Evolutionary conservation across 2,888 invertebrate genomes (phyloP), one percentile per base, ranked within the genome.

Genomic region (Escarpia spicata): DNA sequence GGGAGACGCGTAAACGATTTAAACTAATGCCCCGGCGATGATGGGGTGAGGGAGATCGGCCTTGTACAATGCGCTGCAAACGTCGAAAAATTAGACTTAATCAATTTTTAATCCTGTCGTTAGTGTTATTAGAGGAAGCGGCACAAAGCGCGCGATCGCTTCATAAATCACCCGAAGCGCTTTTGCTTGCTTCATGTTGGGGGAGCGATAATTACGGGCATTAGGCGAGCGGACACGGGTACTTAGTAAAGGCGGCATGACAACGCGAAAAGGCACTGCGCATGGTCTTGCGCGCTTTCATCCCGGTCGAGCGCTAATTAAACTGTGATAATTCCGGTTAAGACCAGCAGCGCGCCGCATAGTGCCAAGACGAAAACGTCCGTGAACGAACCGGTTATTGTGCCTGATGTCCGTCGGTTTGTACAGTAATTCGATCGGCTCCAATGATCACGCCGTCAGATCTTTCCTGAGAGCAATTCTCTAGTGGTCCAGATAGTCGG

Each of bases 21-120:
- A 75, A 75, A 75, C 75, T 75, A 75, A 75, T 75, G 75, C 19
- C 75, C 75, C 75, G 75, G 26, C 75, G 75, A 75, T 75, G 75
- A 75, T 75, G 75, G 75, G 75, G 6, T 26, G 75, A 75, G 6
- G 19, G 75, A 75, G 75, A 26, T 26, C 26, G 75, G 75, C 75
- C 75, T 6, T 26, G 75, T 75, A 75, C 75, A 75, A 75, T 75
- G 75, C 75, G 75, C 75, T 75, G 75, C 75, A 26, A 75, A 75
- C 75, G 75, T 75, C 19, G 19, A 75, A 75, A 75, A 75, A 75
- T 75, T 75, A 75, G 75, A 75, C 75, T 75, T 75, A 75, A 75
- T 75, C 75, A 75, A 75, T 75, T 75, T 75, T 75, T 75, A 75
- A 75, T 75, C 75, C 75, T 75, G 75, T 75, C 75, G 75, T 75